Conservation (phyloP, 2,113 vertebrate genomes). For the Alligator sinensis region DNA sequence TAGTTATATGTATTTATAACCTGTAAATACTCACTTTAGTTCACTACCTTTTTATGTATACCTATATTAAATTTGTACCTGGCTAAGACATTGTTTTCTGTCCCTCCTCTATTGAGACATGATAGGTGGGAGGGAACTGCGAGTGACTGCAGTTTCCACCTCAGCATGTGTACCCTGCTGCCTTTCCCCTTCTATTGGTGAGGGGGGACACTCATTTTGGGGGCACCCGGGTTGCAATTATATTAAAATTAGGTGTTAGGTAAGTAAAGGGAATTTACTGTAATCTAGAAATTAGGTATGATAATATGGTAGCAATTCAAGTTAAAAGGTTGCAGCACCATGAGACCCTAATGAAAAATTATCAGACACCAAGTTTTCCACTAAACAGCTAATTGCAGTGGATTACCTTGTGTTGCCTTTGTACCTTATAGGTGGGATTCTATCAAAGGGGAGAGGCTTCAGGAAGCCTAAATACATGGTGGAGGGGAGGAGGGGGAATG, state of each 20-base stretch:
- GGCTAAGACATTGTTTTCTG: no score
- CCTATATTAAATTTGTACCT: no score
- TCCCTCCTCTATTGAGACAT: no score
- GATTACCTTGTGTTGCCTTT: not conserved
- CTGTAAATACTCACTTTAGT: no score
- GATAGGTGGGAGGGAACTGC: no score
- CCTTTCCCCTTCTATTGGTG: no score
- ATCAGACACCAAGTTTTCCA: not conserved
- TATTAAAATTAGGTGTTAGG: not conserved
- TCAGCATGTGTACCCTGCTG: no score
- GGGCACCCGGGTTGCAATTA: no score
- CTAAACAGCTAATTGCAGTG: not conserved
- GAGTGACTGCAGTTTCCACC: no score
- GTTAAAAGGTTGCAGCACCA: not conserved
- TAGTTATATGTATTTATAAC: no score
- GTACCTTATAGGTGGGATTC: slow-evolving; percentile 10
- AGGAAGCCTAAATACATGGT: not conserved
- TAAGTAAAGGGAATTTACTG: not conserved
- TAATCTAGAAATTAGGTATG: not conserved
- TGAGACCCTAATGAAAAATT: not conserved
- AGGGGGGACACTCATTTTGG: no score
- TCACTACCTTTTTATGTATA: no score
- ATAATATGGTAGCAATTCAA: not conserved
- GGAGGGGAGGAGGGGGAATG: not conserved
- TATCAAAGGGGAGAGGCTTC: not conserved